Evolutionary conservation across 2,113 vertebrate genomes (phyloP), one percentile per base, ranked within the genome.

Genomic region (Bagarius yarrelli): DNA sequence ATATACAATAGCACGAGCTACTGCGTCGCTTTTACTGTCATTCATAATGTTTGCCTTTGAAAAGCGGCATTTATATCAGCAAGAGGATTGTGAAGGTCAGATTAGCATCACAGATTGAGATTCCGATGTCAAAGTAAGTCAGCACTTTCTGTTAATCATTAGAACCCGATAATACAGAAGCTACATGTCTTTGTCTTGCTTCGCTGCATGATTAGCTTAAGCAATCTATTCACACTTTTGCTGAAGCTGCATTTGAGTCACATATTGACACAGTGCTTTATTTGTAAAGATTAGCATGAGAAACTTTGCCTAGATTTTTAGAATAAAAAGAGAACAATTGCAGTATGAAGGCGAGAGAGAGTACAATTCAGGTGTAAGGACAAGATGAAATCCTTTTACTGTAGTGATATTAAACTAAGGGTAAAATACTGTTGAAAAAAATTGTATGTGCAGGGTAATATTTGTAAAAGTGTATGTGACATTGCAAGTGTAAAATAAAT

Each of bases 101-200:
- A 72, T 72, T 61, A 80, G 56, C 55, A 80, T 81, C 56, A 27
- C 30, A 32, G 70, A 55, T 78, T 25, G 50, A 73, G 70, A 78
- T 64, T 69, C 34, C 23, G 0, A 55, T 75, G 66, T 82, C 50
- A 74, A 36, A 56, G 30, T 14, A 63, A 47, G 19, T 85, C 84
- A 83, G 81, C 84, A 80, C 84, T 72, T 84, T 82, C 80, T 56
- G 52, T 57, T 66, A 32, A 36, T 73, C 50, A 67, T 73, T 66
- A 72, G 59, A 23, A 64, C 52, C 44, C 73, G 81, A 81, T 72
- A 80, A 72, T 50, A 50, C 47, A 59, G 23, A 55, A 67, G 34
- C 55, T 4, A 5, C 13, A n/a, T 5, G 50, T 55, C 81, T 80
- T 82, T 55, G 61, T 70, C 66, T 64, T 70, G 57, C 84, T 71